These are phyloP conservation scores for Chelon labrosus DNA, from an alignment of 2,797 vertebrate species.

Conservation along the genomic window DNA sequence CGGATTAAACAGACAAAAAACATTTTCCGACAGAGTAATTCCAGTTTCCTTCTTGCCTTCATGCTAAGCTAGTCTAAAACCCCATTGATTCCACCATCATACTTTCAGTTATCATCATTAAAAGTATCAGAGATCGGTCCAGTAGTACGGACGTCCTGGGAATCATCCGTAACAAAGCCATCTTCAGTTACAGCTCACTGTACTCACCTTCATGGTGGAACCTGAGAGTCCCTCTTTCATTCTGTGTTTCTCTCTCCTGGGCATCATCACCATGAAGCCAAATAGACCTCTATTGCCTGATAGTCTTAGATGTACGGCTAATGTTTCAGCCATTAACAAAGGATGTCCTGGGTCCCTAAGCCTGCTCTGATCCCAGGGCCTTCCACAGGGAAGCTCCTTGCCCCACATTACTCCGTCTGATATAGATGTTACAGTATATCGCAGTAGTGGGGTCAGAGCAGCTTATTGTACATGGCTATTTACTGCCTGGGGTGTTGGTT, in stretches of 20 bases:
- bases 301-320: slow-evolving; percentile 71
- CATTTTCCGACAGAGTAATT: background rate
- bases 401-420: slow-evolving; percentile 47
- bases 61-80: background rate
- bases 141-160: slow-evolving; percentile 43
- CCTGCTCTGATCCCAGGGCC: slow-evolving; percentile 51
- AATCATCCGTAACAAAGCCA: slow-evolving; percentile 56
- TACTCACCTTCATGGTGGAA: slow-evolving; percentile 63
- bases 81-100: background rate
- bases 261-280: slow-evolving; percentile 60
- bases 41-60: background rate
- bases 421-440: slow-evolving; percentile 5
- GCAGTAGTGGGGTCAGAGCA: slow-evolving; percentile 33
- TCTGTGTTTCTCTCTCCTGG: slow-evolving; percentile 73
- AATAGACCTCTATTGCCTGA: slow-evolving; percentile 60
- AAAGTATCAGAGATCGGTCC: slow-evolving; percentile 3
- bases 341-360: slow-evolving; percentile 49
- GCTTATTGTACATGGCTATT: slow-evolving; percentile 20
- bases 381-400: slow-evolving; percentile 59
- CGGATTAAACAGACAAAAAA: too few species aligned
- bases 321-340: slow-evolving; percentile 78
- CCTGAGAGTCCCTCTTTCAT: slow-evolving; percentile 63
- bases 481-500: slow-evolving; percentile 27
- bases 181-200: slow-evolving; percentile 75
- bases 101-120: background rate